Evolutionary conservation across 2,888 invertebrate species (phyloP), one percentile per base, ranked within the genome.

Genomic region (Napeogenes sylphis): DNA sequence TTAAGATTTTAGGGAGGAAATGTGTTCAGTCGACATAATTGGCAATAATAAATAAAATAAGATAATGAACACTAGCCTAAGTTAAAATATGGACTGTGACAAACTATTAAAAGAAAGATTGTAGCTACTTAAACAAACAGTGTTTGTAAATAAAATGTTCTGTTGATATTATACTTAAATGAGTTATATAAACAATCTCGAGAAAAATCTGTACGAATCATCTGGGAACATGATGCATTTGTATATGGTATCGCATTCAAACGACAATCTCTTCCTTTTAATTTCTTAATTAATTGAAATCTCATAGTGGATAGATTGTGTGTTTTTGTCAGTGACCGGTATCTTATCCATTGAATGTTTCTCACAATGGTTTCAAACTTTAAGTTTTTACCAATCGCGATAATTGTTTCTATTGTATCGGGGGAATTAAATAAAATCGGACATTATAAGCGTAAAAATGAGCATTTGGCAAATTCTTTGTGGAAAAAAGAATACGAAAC

Each of bases 401-500:
- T 80, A 45, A 64, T 71, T 14, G 55, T 84, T 3, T 71, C 74
- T 5, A 66, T 75, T 35, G 71, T 75, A 58, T 73, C 72, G 4
- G 73, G 81, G 65, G 77, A 79, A 59, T 64, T 69, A 8, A 67
- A 64, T 21, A 69, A 72, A 56, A 75, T 77, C 0, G 79, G 75
- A 63, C 75, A 78, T 64, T 72, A 62, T 10, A 80, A 78, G 60
- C 74, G 74, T 45, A 81, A 80, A 62, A 79, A 78, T 63, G 78
- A 80, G 2, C 69, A 76, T 56, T 65, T 70, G 2, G 86, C 84
- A 46, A 85, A 83, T 62, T 70, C 78, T 1, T 70, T 86, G 10
- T 90, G 90, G 90, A 87, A 86, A 72, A 82, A 85, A n/a, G 88
- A 86, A 65, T 89, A 86, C 65, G 90, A 90, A 66, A 76, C 80